Conservation (phyloP, 1,140 invertebrate genomes). For the Diprion similis region DNA sequence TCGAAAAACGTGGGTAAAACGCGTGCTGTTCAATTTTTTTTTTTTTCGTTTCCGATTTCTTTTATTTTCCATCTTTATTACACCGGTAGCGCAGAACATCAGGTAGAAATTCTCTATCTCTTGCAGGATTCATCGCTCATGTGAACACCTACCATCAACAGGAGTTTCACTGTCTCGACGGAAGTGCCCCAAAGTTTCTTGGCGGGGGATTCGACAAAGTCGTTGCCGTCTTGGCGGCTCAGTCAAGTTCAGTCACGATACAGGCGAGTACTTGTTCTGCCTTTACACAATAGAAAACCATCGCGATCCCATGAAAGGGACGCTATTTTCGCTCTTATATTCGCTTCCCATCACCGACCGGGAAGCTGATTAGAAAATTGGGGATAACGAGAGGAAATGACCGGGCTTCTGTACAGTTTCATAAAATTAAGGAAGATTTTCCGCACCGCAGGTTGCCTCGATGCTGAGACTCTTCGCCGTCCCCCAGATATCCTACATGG, state of each 20-base stretch:
- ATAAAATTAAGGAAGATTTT: neutral
- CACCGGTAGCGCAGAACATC: too few species aligned
- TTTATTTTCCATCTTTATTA: too few species aligned
- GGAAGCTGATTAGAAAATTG: too few species aligned
- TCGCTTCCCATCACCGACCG: too few species aligned
- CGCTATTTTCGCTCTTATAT: too few species aligned
- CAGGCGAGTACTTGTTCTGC: slow-evolving; percentile 50
- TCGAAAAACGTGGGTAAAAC: too few species aligned
- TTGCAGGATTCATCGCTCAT: slow-evolving; percentile 62
- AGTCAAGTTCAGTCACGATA: slow-evolving; percentile 66
- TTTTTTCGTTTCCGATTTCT: too few species aligned
- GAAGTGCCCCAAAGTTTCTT: slow-evolving; percentile 54
- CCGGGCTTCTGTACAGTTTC: too few species aligned
- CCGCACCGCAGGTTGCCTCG: slow-evolving; percentile 62
- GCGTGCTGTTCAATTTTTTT: too few species aligned
- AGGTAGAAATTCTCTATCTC: neutral
- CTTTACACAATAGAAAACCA: too few species aligned
- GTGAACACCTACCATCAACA: slow-evolving; percentile 55
- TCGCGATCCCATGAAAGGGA: too few species aligned
- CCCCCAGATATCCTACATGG: slow-evolving; percentile 70
- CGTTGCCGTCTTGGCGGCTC: slow-evolving; percentile 65
- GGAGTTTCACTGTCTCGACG: slow-evolving; percentile 61
- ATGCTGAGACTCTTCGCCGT: slow-evolving; percentile 65
- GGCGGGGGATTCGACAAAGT: slow-evolving; percentile 60
- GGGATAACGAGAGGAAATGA: too few species aligned